These are phyloP conservation scores for Tyria jacobaeae DNA, from an alignment of 2,888 invertebrate genomes.

Conservation along the genomic window DNA sequence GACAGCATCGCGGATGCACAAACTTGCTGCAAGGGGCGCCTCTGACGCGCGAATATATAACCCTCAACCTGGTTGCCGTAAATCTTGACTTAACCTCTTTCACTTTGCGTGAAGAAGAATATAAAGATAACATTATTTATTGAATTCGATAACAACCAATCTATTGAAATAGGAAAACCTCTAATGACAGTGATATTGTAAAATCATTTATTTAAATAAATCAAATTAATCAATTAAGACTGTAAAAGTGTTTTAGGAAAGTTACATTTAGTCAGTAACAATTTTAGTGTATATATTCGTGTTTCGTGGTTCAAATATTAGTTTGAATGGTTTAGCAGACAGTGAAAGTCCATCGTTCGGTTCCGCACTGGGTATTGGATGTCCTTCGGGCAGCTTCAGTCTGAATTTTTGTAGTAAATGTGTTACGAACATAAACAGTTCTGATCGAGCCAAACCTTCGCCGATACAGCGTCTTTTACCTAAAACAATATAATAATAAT, in stretches of 20 bases:
- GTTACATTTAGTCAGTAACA: background rate
- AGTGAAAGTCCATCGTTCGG: slow-evolving; percentile 86
- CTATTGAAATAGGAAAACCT: too few relatives aligned
- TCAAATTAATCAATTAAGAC: background rate
- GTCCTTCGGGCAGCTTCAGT: slow-evolving; percentile 66
- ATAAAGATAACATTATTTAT: too few relatives aligned
- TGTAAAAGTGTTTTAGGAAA: background rate
- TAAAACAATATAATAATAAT: slow-evolving; percentile 54
- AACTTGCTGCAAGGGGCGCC: too few relatives aligned
- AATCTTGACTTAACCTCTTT: too few relatives aligned
- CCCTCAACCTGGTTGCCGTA: too few relatives aligned
- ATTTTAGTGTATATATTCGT: background rate
- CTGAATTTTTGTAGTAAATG: slow-evolving; percentile 90
- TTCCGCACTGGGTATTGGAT: slow-evolving; percentile 74
- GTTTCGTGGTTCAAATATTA: slow-evolving; percentile 70
- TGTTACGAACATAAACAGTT: slow-evolving; percentile 92
- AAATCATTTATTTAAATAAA: too few relatives aligned
- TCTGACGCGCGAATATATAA: too few relatives aligned
- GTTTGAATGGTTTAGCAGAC: slow-evolving; percentile 83
- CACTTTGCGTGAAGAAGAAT: too few relatives aligned
- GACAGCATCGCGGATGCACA: too few relatives aligned
- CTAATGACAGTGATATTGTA: too few relatives aligned
- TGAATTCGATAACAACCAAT: too few relatives aligned
- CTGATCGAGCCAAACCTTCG: slow-evolving; percentile 90
- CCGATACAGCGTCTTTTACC: slow-evolving; percentile 94